Base-by-base conservation (phyloP, 2,113 vertebrate species). In the Hippoglossus stenolepis region DNA sequence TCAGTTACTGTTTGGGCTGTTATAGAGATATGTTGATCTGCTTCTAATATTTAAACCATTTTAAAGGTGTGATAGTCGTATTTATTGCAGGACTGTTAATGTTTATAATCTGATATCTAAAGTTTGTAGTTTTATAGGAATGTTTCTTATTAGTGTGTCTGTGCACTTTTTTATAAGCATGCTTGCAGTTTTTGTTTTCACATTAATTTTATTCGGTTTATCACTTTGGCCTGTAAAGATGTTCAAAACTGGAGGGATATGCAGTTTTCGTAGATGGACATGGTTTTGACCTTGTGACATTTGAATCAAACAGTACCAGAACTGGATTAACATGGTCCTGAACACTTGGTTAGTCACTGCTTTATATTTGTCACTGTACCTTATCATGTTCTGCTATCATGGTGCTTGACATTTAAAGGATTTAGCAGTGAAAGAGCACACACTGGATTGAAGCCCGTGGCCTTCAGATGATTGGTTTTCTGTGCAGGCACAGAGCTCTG, bases 321-420 rank as follows among this genome's bases (percentile, higher is more conserved):
- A 73, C 63, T 64, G 45, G n/a, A 65, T 76, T 64, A 65, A 13
- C 40, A 38, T 61, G 8, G 23, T 43, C 14, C n/a, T 64, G 15
- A 40, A 45, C 65, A 21, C 17, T 73, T 20, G n/a, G 7, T 21
- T 45, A 35, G 31, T 54, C 40, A 35, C 45, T 47, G 40, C 35
- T 70, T 45, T 40, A 38, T 53, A 54, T 79, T 73, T 74, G 43
- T 63, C 68, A 10, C n/a, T 9, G 14, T 12, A 3, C 43, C 53
- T 3, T 61, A 74, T 74, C 59, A 5, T 51, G 21, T 45, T 64
- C 23, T 43, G 57, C 64, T 72, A 35, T 68, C 69, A n/a, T 53
- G 20, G 43, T 7, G 35, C 53, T 64, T 77, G 80, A 72, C 58
- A 75, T 83, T 83, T 79, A 81, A 73, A 20, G 49, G 56, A 18